Conservation (phyloP, 2,113 vertebrate genomes). For the Tretioscincus oriximinensis region DNA sequence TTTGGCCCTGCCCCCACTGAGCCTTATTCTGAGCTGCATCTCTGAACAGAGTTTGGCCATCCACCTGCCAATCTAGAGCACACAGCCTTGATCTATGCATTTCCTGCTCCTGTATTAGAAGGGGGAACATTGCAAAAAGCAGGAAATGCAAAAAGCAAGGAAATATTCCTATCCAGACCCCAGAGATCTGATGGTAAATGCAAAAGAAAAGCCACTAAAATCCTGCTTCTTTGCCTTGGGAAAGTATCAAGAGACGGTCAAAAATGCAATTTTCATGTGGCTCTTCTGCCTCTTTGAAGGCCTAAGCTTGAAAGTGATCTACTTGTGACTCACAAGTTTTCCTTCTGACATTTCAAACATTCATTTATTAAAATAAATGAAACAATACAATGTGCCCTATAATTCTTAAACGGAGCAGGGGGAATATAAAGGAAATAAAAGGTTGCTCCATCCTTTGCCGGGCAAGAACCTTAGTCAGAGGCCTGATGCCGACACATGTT, state of each 20-base stretch:
- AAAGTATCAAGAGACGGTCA: not conserved
- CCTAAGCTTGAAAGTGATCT: not conserved
- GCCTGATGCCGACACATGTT: conserved; percentile 5
- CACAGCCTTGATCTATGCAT: not conserved
- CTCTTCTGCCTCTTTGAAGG: not conserved
- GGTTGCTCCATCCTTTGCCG: not conserved
- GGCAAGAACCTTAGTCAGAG: not conserved
- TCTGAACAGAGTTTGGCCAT: too few relatives aligned
- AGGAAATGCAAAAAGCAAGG: not conserved
- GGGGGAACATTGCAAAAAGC: not conserved
- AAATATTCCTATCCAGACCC: too few relatives aligned
- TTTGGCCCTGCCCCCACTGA: not conserved
- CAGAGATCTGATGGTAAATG: too few relatives aligned
- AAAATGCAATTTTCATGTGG: not conserved
- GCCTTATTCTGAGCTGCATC: too few relatives aligned
- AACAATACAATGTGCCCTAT: not conserved
- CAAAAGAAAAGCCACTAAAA: too few relatives aligned
- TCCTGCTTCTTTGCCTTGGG: not conserved
- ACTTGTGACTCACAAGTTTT: conserved; percentile 14
- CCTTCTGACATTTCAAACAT: not conserved
- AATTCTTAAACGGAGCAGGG: not conserved
- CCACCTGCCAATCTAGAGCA: too few relatives aligned
- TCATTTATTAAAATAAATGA: not conserved
- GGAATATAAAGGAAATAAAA: conserved; percentile 6
- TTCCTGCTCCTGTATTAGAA: not conserved